Evolutionary conservation across 2,113 vertebrate species (phyloP).

Genomic region (Aldabrachelys gigantea): DNA sequence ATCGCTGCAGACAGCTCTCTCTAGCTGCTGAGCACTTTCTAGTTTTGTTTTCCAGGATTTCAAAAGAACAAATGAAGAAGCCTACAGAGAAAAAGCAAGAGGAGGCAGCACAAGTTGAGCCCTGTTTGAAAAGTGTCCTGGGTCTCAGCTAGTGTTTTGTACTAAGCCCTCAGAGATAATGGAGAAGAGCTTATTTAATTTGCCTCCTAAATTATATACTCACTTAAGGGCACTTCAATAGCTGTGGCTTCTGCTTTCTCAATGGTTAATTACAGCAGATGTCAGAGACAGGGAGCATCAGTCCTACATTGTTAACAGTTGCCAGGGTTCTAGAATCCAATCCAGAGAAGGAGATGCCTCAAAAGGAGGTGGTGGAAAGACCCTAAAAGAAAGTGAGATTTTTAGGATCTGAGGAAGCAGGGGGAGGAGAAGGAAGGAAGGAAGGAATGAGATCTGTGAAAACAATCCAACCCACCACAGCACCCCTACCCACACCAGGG

Average conservation of each 20-base stretch:
- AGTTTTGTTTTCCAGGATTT: neutral
- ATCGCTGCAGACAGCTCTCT: neutral
- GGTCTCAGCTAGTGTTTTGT: neutral
- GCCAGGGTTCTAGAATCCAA: neutral
- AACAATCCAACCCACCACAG: neutral
- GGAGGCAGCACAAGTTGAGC: neutral
- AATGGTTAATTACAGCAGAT: neutral
- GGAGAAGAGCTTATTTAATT: neutral
- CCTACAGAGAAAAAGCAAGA: neutral
- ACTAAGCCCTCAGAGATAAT: neutral
- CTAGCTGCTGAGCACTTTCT: neutral
- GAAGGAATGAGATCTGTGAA: neutral
- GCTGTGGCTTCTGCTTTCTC: neutral
- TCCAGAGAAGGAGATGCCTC: neutral
- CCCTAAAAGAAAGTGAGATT: neutral
- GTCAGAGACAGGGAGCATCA: neutral
- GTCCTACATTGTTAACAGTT: neutral
- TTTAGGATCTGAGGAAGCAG: neutral
- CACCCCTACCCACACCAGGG: neutral
- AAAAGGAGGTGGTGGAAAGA: neutral
- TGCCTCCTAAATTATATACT: neutral
- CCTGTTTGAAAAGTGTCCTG: neutral
- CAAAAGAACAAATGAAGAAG: neutral
- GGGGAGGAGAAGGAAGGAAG: neutral
- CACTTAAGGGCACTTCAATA: neutral